A percentile compares a stretch with the other conserved stretches of the same genome.
Conservation (phyloP, 2,888 invertebrate genomes). For the Arctia plantaginis region DNA sequence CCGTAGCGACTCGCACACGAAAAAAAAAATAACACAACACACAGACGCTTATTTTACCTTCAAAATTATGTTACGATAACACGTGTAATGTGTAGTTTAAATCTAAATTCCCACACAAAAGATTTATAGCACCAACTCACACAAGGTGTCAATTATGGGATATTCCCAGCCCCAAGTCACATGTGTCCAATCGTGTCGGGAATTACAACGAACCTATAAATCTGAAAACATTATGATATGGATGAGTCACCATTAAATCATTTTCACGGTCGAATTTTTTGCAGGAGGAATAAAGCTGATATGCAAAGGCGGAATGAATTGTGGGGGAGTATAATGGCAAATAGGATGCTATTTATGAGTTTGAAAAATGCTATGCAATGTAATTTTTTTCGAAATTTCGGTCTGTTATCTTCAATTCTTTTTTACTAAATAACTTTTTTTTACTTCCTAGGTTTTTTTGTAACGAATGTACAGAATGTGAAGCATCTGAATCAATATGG, state of each 20-base stretch:
- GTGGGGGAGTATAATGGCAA: constrained; percentile 33
- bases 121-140: constrained; percentile 12
- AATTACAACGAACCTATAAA: constrained; percentile 56
- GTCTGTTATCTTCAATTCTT: background rate
- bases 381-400: background rate
- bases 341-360: constrained; percentile 21
- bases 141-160: constrained; percentile 34
- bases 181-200: constrained; percentile 59
- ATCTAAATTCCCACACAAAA: constrained; percentile 1
- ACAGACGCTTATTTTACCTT: no score
- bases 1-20: no score
- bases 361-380: background rate
- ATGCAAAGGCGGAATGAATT: constrained; percentile 12
- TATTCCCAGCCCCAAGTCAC: constrained; percentile 38
- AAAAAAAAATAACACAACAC: no score
- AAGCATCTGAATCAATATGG: background rate
- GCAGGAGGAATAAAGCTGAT: constrained; percentile 20
- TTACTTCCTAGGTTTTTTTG: background rate
- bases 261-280: constrained; percentile 39
- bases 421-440: background rate
- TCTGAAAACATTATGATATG: constrained; percentile 41
- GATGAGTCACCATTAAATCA: constrained; percentile 56
- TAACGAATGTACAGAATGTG: background rate
- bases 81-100: background rate
- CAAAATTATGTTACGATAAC: background rate